Percentiles rank a stretch among this genome's conserved stretches.
Evolutionary conservation across 2,113 vertebrate genomes (phyloP).

Genomic region (Ammodytes marinus): DNA sequence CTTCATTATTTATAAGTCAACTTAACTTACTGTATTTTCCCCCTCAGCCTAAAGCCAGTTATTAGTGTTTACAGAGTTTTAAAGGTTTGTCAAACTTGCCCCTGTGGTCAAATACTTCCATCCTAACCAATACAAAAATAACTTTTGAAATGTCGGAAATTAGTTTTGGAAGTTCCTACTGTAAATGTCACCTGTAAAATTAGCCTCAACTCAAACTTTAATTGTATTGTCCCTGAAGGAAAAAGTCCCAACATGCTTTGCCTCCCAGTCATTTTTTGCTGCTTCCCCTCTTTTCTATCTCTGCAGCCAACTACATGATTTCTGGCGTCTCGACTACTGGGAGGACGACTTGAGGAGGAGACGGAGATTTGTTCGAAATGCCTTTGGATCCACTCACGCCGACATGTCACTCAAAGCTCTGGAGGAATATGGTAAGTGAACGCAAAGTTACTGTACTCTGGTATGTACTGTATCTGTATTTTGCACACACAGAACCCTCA

Average conservation of each 20-base stretch:
- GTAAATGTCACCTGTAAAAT: slow-evolving; percentile 20
- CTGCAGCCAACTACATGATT: slow-evolving; percentile 94
- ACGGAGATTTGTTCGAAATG: slow-evolving; percentile 96
- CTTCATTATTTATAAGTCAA: neutral
- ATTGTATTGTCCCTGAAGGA: neutral
- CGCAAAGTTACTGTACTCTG: neutral
- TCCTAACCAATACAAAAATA: slow-evolving; percentile 13
- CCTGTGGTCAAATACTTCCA: neutral
- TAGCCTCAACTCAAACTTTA: neutral
- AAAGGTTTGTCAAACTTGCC: neutral
- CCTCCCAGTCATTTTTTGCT: too few species aligned
- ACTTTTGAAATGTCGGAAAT: neutral
- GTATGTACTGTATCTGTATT: accelerated
- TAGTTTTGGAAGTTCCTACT: neutral
- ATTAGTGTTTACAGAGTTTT: slow-evolving; percentile 11
- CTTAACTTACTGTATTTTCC: neutral
- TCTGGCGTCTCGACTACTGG: slow-evolving; percentile 99
- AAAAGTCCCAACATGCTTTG: neutral
- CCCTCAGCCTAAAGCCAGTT: slow-evolving; percentile 11
- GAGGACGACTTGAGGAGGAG: slow-evolving; percentile 97
- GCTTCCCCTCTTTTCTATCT: neutral
- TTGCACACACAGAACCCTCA: neutral
- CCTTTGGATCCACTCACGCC: slow-evolving; percentile 96
- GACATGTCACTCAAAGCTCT: slow-evolving; percentile 92
- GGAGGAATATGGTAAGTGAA: slow-evolving; percentile 93